Evolutionary conservation across 2,888 invertebrate species (phyloP), one percentile per base, ranked within the genome.

Genomic region (Conistra vaccinii): DNA sequence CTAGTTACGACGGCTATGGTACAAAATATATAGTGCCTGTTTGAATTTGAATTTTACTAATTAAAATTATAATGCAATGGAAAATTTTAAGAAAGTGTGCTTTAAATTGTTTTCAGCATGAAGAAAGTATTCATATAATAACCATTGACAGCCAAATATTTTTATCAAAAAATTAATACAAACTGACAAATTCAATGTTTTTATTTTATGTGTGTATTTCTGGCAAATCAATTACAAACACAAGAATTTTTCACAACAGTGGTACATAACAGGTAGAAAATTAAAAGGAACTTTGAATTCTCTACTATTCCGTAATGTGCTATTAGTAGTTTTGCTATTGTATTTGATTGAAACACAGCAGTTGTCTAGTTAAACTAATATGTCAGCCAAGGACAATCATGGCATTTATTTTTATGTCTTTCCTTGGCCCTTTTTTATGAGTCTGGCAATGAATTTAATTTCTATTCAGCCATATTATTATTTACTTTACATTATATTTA

Each of bases 321-420:
- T 80, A 32, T 20, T 35, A 51, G 1, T 29, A n/a, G 20, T 60
- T 53, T 39, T 3, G 12, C n/a, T 0, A 39, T 35, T 60, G 6
- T 42, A 57, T 48, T 62, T 68, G 26, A 69, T 32, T 58, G 57
- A 69, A 55, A 65, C 26, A 68, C 48, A 76, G 32, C 68, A 77
- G 65, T 48, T 69, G 53, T 55, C 17, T 65, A 29, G 26, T 26
- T 68, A n/a, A n/a, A n/a, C 42, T 51, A 55, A 53, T 76, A 39
- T 68, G 60, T 61, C 77, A 82, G 83, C 57, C 79, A 80, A 77
- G 69, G 83, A 55, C 65, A 61, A 14, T 2, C 10, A 12, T 23
- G 17, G 10, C 4, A 60, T 69, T 79, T 69, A 82, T 66, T 77
- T 82, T 61, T 69, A 66, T 51, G 17, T 12, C 4, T 45, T 26